A percentile compares a stretch with the other conserved stretches of the same genome.
phyloP scores from a whole-genome alignment of 2,888 invertebrate genomes.

The Phalera bucephala region DNA sequence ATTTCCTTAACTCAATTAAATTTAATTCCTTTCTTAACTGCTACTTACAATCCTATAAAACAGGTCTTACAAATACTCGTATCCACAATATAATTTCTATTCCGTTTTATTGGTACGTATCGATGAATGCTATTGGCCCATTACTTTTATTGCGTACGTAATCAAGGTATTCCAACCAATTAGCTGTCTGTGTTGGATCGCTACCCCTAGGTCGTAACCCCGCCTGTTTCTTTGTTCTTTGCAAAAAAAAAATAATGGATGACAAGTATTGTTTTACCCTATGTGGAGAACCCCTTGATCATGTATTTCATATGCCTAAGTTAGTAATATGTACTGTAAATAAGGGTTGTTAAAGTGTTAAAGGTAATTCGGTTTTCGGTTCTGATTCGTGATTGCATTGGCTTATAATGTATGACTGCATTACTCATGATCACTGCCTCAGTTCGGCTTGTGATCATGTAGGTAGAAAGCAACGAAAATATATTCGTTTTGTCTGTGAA shows the following conservation, averaged over 20 bases:
- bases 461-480: too few species aligned
- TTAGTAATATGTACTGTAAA: too few species aligned
- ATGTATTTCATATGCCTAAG: constrained; percentile 3
- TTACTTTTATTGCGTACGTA: constrained; percentile 38
- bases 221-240: constrained; percentile 48
- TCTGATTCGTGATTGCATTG: too few species aligned
- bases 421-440: too few species aligned
- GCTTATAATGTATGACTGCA: too few species aligned
- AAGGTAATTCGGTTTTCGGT: too few species aligned
- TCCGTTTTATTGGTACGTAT: background rate
- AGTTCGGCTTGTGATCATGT: too few species aligned
- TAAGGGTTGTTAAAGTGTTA: too few species aligned
- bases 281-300: constrained; percentile 31
- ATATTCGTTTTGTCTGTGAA: too few species aligned
- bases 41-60: background rate
- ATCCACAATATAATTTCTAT: background rate
- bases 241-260: constrained; percentile 40
- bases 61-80: too few species aligned
- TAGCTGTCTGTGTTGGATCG: constrained; percentile 47
- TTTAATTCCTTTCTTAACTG: too few species aligned
- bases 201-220: constrained; percentile 54
- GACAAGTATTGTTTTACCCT: constrained; percentile 50
- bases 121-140: constrained; percentile 18
- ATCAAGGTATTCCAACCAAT: constrained; percentile 52
- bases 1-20: too few species aligned